These are phyloP conservation scores for Ardeotis arabs DNA, from an alignment of 2,113 vertebrate genomes.

Conservation along the genomic window DNA sequence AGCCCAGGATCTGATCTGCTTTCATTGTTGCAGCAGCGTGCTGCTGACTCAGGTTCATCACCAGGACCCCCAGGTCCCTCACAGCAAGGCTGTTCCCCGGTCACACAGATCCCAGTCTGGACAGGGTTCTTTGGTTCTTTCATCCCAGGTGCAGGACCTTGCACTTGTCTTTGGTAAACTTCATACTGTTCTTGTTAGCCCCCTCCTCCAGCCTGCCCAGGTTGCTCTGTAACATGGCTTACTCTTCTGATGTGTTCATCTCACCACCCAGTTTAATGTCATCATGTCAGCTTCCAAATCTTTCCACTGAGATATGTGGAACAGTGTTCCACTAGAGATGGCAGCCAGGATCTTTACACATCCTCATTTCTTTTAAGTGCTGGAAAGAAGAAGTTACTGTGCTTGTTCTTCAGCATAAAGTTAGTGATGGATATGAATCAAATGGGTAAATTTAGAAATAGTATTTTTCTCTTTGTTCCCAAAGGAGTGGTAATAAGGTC, in stretches of 20 bases:
- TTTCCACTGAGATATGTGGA: neutral
- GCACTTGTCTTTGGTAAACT: neutral
- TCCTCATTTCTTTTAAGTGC: neutral
- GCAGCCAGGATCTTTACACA: neutral
- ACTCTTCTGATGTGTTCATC: neutral
- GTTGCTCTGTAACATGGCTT: neutral
- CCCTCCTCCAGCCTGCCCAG: neutral
- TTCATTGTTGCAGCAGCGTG: neutral
- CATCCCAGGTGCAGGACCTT: neutral
- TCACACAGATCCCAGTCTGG: too few species aligned
- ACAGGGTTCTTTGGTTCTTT: neutral
- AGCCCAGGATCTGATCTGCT: accelerated
- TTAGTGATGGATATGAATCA: neutral
- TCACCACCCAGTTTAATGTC: neutral
- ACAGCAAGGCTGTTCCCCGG: neutral
- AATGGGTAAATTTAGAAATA: neutral
- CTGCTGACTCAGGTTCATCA: too few species aligned
- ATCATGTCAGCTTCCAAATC: neutral
- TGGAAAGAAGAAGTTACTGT: neutral
- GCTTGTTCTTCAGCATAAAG: neutral
- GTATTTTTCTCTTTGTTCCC: neutral
- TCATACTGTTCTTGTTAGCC: neutral
- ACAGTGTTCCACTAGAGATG: neutral
- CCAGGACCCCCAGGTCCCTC: neutral
- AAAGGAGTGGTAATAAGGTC: neutral